Conservation (phyloP, 2,113 vertebrate genomes). For the Myodes glareolus region DNA sequence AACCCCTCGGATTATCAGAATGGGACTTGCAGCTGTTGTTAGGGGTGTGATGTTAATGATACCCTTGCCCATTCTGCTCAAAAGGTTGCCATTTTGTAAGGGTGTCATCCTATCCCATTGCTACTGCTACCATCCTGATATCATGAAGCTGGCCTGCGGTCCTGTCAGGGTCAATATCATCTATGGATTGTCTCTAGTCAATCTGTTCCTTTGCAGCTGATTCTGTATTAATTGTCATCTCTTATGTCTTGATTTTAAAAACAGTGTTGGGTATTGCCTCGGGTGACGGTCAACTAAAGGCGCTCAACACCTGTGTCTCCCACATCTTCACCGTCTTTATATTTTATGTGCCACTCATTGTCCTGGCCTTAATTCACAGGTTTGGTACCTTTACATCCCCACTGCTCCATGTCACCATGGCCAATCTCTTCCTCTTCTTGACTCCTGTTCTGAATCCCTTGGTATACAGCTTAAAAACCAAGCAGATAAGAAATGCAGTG, state of each 20-base stretch:
- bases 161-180: slow-evolving; percentile 64
- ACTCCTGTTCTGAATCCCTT: slow-evolving; percentile 79
- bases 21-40: slow-evolving; percentile 10
- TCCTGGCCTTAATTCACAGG: slow-evolving; percentile 75
- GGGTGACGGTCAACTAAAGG: slow-evolving; percentile 52
- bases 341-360: slow-evolving; percentile 74
- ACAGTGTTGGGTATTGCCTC: slow-evolving; percentile 69
- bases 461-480: slow-evolving; percentile 75
- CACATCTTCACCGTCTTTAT: slow-evolving; percentile 76
- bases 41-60: slow-evolving; percentile 61
- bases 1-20: neutral
- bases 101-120: slow-evolving; percentile 66
- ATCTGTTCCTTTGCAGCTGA: slow-evolving; percentile 73
- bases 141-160: slow-evolving; percentile 76
- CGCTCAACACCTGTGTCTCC: slow-evolving; percentile 75
- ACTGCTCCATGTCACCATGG: slow-evolving; percentile 73
- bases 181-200: slow-evolving; percentile 70
- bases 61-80: slow-evolving; percentile 73
- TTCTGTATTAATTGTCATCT: slow-evolving; percentile 62
- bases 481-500: slow-evolving; percentile 52
- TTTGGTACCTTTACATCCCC: slow-evolving; percentile 70
- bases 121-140: slow-evolving; percentile 77
- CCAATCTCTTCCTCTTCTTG: slow-evolving; percentile 77
- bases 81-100: slow-evolving; percentile 71
- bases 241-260: slow-evolving; percentile 74